A percentile compares a stretch with the other conserved stretches of the same genome.
phyloP scores from a whole-genome alignment of 1,140 invertebrate species.

The Nomia melanderi region DNA sequence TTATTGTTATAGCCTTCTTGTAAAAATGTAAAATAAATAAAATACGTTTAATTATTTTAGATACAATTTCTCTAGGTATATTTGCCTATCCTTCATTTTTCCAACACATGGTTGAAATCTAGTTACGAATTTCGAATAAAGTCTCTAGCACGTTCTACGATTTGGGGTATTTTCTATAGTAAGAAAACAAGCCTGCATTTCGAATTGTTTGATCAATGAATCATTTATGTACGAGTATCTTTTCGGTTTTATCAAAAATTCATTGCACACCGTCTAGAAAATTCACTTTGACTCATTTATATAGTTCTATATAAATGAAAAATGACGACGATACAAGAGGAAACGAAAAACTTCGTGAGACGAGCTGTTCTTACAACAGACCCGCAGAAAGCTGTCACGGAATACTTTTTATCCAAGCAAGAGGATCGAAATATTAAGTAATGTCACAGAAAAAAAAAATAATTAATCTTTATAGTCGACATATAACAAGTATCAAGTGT shows the following conservation, averaged over 20 bases:
- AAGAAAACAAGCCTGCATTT: constrained; percentile 38
- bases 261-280: not conserved
- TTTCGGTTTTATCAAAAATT: constrained; percentile 43
- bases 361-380: constrained; percentile 55
- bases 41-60: constrained; percentile 57
- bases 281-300: not conserved
- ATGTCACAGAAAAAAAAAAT: constrained; percentile 24
- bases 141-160: not conserved
- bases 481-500: not conserved
- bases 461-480: constrained; percentile 18
- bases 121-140: not conserved
- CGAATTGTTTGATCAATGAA: constrained; percentile 71
- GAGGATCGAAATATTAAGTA: constrained; percentile 63
- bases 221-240: constrained; percentile 33
- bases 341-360: constrained; percentile 40
- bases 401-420: constrained; percentile 67
- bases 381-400: constrained; percentile 57
- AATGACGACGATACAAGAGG: constrained; percentile 31
- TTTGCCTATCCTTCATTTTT: not conserved
- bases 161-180: constrained; percentile 25
- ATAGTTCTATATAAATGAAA: not conserved
- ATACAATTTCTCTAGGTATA: constrained; percentile 50
- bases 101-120: not conserved
- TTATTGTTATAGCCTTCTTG: constrained; percentile 34
- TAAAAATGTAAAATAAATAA: constrained; percentile 65